Conservation (phyloP, 2,888 invertebrate species). For the Pemphredon lugubris region DNA sequence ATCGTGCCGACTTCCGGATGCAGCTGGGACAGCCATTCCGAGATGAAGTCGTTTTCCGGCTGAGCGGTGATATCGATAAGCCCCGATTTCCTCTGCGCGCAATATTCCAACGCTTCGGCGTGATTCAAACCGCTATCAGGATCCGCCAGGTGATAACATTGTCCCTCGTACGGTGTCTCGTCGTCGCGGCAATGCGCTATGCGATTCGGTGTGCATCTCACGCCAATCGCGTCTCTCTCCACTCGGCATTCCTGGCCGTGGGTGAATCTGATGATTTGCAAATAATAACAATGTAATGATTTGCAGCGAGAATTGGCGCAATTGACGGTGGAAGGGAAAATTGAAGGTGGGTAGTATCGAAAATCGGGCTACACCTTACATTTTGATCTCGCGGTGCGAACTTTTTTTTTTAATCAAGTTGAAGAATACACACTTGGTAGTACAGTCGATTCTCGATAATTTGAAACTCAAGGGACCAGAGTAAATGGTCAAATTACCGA, state of each 20-base stretch:
- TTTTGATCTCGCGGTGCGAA: too few species aligned
- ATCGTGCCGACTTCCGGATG: constrained; percentile 77
- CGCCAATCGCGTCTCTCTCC: constrained; percentile 79
- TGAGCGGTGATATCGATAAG: constrained; percentile 82
- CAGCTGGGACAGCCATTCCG: constrained; percentile 81
- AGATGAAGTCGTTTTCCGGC: constrained; percentile 83
- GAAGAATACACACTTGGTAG: too few species aligned
- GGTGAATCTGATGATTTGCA: constrained; percentile 68
- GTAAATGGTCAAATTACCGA: too few species aligned
- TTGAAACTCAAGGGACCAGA: too few species aligned
- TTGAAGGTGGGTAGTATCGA: too few species aligned
- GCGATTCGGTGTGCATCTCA: constrained; percentile 79
- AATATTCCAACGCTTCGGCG: constrained; percentile 80
- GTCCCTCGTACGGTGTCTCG: constrained; percentile 81
- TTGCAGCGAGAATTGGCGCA: too few species aligned
- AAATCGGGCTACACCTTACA: too few species aligned
- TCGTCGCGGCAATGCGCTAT: constrained; percentile 80
- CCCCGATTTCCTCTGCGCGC: constrained; percentile 79
- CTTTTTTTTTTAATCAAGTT: too few species aligned
- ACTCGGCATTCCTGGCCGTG: constrained; percentile 75
- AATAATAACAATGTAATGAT: not conserved
- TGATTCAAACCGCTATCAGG: constrained; percentile 77
- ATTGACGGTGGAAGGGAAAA: too few species aligned
- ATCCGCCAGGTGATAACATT: constrained; percentile 82
- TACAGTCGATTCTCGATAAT: too few species aligned